phyloP scores from a whole-genome alignment of 2,797 vertebrate genomes.

The Sebastes vulpes region DNA sequence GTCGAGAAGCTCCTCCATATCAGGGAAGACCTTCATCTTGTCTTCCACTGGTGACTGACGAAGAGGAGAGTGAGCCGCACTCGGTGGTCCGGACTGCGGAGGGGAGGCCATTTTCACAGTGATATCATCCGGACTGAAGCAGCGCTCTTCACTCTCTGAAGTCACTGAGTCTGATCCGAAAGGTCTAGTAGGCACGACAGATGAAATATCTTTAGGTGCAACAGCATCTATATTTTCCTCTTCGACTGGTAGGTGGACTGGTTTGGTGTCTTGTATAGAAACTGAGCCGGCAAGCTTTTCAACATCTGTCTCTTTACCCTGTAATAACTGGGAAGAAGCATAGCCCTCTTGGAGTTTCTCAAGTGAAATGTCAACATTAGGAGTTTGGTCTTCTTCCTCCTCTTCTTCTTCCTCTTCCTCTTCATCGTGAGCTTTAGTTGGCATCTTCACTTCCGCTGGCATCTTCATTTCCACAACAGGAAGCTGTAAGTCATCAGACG shows the following conservation, averaged over 20 bases:
- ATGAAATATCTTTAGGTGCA: constrained; percentile 61
- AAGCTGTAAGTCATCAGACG: constrained; percentile 89
- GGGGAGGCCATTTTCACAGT: constrained; percentile 98
- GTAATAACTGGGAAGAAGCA: constrained; percentile 67
- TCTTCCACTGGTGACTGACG: constrained; percentile 93
- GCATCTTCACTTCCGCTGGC: constrained; percentile 73
- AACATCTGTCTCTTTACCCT: constrained; percentile 60
- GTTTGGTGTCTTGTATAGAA: constrained; percentile 59
- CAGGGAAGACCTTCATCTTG: constrained; percentile 82
- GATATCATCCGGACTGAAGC: constrained; percentile 95
- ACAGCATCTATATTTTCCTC: constrained; percentile 65
- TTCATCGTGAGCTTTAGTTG: constrained; percentile 66
- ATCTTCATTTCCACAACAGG: constrained; percentile 64
- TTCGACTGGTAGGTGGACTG: constrained; percentile 61
- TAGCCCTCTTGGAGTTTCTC: constrained; percentile 89
- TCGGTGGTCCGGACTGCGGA: constrained; percentile 92
- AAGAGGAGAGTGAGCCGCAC: constrained; percentile 92
- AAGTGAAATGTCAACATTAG: constrained; percentile 87
- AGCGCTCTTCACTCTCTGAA: constrained; percentile 92
- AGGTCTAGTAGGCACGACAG: constrained; percentile 70
- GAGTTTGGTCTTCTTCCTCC: constrained; percentile 88
- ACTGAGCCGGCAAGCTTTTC: constrained; percentile 45
- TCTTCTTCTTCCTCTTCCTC: constrained; percentile 85
- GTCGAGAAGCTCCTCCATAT: constrained; percentile 29
- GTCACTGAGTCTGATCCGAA: constrained; percentile 83